Conservation (phyloP, 2,888 invertebrate species). For the Empis stercorea region DNA sequence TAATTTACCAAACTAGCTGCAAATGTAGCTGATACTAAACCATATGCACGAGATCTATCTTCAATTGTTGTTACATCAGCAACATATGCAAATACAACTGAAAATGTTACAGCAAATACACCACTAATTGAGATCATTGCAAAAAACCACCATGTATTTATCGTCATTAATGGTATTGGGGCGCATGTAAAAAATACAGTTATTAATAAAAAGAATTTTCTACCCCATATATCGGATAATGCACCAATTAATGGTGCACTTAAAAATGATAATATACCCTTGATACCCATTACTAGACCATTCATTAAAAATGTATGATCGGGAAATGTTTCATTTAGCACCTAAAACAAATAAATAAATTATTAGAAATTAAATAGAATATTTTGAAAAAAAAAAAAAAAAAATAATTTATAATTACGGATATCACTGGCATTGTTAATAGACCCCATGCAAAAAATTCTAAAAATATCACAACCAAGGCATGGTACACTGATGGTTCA, state of each 20-base stretch:
- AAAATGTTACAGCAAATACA: slow-evolving; percentile 97
- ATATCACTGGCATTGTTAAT: slow-evolving; percentile 93
- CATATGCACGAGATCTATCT: slow-evolving; percentile 90
- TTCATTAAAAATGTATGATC: slow-evolving; percentile 98
- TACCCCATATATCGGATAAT: slow-evolving; percentile 94
- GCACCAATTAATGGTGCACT: slow-evolving; percentile 96
- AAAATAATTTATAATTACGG: slow-evolving; percentile 25
- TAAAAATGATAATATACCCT: slow-evolving; percentile 94
- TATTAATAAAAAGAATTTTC: slow-evolving; percentile 93
- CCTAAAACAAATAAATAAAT: slow-evolving; percentile 32
- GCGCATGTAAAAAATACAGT: slow-evolving; percentile 98
- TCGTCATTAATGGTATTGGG: slow-evolving; percentile 96
- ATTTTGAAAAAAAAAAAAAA: background rate
- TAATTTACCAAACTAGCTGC: slow-evolving; percentile 85
- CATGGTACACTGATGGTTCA: slow-evolving; percentile 95
- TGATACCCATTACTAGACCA: slow-evolving; percentile 97
- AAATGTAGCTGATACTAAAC: slow-evolving; percentile 96
- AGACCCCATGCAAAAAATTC: slow-evolving; percentile 99
- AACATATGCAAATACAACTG: slow-evolving; percentile 98
- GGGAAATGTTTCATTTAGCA: slow-evolving; percentile 94
- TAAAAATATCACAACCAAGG: slow-evolving; percentile 95
- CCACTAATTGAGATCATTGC: slow-evolving; percentile 98
- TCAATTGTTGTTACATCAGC: slow-evolving; percentile 97
- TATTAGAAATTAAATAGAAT: background rate
- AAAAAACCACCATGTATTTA: slow-evolving; percentile 99